Conservation (phyloP, 1,140 invertebrate species). For the Chrysopa pallens region DNA sequence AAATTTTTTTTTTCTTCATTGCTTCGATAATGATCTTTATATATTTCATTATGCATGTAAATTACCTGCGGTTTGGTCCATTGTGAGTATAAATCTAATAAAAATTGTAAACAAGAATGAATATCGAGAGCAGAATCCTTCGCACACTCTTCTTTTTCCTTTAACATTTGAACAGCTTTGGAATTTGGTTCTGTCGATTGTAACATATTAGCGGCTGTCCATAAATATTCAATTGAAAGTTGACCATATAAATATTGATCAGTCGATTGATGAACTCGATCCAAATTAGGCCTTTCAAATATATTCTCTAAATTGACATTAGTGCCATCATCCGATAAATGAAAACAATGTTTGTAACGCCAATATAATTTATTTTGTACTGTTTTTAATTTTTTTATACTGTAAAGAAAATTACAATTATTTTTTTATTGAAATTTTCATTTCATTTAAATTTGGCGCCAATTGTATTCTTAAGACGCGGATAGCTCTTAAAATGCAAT, state of each 20-base stretch:
- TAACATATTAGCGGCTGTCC: constrained; percentile 8
- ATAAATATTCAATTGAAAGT: constrained; percentile 19
- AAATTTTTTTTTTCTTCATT: no score
- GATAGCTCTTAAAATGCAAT: no score
- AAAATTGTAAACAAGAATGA: constrained; percentile 70
- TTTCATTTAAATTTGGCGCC: no score
- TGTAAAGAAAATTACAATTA: constrained; percentile 2
- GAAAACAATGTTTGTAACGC: constrained; percentile 9
- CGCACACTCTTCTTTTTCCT: constrained; percentile 18
- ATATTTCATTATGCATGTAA: constrained; percentile 16
- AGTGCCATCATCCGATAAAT: not conserved
- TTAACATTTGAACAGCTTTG: constrained; percentile 16
- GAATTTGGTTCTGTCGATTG: constrained; percentile 13
- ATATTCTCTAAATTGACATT: not conserved
- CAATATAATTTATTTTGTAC: constrained; percentile 13
- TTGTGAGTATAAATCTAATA: constrained; percentile 63
- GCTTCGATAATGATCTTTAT: no score
- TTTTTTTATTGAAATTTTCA: no score
- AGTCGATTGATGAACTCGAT: not conserved
- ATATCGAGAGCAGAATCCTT: constrained; percentile 48
- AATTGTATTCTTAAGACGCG: no score
- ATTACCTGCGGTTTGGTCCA: constrained; percentile 40
- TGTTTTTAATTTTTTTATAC: constrained; percentile 13
- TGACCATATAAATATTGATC: constrained; percentile 30
- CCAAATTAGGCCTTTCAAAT: not conserved